phyloP scores from a whole-genome alignment of 2,797 vertebrate genomes.

The Vultur gryphus region DNA sequence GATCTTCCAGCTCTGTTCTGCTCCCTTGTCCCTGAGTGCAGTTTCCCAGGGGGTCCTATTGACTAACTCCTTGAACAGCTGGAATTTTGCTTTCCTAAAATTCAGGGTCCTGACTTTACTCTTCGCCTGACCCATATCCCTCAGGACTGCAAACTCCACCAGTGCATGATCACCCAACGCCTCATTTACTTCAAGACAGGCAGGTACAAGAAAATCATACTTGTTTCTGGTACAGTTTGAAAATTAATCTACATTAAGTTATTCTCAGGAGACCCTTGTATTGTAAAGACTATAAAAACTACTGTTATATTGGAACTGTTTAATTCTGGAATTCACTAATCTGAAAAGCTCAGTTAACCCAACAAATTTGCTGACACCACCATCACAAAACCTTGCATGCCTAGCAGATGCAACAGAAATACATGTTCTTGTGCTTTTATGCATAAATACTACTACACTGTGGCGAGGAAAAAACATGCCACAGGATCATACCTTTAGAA shows the following conservation, averaged over 20 bases:
- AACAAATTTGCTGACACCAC: not conserved
- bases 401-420: not conserved
- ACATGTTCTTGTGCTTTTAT: not conserved
- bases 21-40: not conserved
- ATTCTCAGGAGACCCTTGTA: not conserved
- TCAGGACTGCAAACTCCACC: not conserved
- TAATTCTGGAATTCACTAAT: not conserved
- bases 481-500: not conserved
- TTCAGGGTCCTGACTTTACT: not conserved
- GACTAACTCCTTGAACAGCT: not conserved
- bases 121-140: not conserved
- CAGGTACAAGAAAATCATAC: not conserved
- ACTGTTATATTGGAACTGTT: not conserved
- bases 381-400: not conserved
- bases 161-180: not conserved
- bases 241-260: not conserved
- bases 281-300: not conserved
- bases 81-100: too few relatives aligned
- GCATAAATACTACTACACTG: not conserved
- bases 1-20: not conserved
- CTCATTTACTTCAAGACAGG: not conserved
- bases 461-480: not conserved
- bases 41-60: too few relatives aligned
- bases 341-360: not conserved
- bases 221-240: not conserved